Evolutionary conservation across 2,797 vertebrate species (phyloP), one percentile per base, ranked within the genome.

Genomic region (Scleropages formosus): DNA sequence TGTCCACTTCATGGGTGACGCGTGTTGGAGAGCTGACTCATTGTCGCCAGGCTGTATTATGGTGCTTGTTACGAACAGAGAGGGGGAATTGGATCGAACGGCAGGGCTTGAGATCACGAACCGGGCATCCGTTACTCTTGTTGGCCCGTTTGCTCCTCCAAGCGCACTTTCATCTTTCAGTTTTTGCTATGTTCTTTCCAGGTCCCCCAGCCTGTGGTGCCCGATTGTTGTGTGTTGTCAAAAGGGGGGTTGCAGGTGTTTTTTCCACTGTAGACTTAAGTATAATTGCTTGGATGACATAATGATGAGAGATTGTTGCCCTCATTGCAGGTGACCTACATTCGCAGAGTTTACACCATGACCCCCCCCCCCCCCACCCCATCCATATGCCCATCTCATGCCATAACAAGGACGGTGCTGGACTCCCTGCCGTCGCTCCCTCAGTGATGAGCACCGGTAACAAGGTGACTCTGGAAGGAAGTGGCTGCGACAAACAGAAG

Each of bases 241-340:
- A 24, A 31, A 56, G 67, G 24, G 0, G 49, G 24, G 1, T 1
- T 49, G 7, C 27, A 7, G 24, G 12, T 51, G 46, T 69, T 3
- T 4, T 49, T 56, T 67, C 31, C 31, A 67, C n/a, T 67, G 20
- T 12, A 10, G 31, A 47, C 47, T n/a, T 67, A 67, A 67, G 39
- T 18, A 22, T 68, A 68, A 68, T 51, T 49, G 44, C 16, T 20
- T 8, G 53, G 27, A 70, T 70, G 26, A 56, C 49, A 58, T 24
- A 70, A 53, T 15, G 13, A 31, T 53, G 6, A 16, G 20, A 56
- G 68, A 27, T 70, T 56, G 49, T 56, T n/a, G 18, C 22, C 18
- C 26, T 22, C 49, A 18, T 56, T 70, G 49, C 53, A 49, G 70
- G 68, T 70, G 68, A 53, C 68, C 49, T 56, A 53, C 22, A 70